A percentile compares a stretch with the other conserved stretches of the same genome.
Conservation (phyloP, 2,113 vertebrate genomes). For the Onychorhynchus coronatus region DNA sequence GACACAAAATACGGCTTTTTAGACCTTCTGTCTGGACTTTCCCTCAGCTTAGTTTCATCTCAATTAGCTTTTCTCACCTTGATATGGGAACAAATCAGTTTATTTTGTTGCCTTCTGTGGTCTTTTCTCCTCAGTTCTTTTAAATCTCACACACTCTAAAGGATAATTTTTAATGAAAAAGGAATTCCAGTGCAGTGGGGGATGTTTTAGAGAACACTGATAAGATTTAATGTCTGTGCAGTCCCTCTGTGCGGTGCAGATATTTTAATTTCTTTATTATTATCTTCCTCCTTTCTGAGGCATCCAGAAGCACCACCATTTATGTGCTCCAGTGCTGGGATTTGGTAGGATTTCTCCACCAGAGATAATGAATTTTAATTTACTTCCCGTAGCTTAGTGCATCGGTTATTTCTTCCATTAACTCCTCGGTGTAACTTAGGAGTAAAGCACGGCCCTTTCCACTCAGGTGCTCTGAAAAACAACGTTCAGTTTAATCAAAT, state of each 20-base stretch:
- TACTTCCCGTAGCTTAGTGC: not conserved
- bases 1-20: not conserved
- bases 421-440: not conserved
- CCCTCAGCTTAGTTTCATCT: not conserved
- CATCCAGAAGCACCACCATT: not conserved
- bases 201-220: not conserved
- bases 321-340: not conserved
- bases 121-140: not conserved
- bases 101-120: not conserved
- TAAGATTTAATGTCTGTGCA: not conserved
- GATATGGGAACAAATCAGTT: not conserved
- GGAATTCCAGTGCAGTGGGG: not conserved
- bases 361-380: not conserved
- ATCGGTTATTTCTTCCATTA: not conserved
- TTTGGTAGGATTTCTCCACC: not conserved
- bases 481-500: not conserved
- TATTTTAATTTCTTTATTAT: slow-evolving; percentile 3
- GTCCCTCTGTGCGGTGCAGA: not conserved
- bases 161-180: not conserved
- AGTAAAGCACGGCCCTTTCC: not conserved
- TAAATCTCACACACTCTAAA: not conserved
- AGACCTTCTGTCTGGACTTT: not conserved
- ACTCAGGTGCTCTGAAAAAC: not conserved
- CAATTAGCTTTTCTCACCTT: not conserved
- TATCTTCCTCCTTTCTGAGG: not conserved